phyloP scores from a whole-genome alignment of 30 jellyfish, hydroid and myxozoan genomes.

The Aurelia sp. region DNA sequence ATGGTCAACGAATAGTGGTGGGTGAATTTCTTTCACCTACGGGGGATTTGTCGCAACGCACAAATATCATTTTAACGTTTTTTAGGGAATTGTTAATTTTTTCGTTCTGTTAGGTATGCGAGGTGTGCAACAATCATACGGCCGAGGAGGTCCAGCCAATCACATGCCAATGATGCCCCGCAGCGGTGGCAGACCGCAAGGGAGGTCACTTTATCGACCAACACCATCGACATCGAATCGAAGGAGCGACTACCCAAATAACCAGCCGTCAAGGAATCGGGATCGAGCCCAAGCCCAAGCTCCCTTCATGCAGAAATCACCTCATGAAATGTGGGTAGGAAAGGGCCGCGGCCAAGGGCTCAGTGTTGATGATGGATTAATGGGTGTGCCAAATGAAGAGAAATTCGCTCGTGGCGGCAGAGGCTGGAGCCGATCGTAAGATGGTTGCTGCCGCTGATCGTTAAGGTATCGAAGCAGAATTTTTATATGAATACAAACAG shows the following conservation, averaged over 20 bases:
- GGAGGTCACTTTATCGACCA: constrained; percentile 65
- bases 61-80: background rate
- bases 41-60: too few species aligned
- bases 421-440: constrained; percentile 42
- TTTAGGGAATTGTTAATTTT: background rate
- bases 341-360: constrained; percentile 52
- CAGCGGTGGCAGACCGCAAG: constrained; percentile 57
- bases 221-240: constrained; percentile 41
- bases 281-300: constrained; percentile 8
- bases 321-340: constrained; percentile 63
- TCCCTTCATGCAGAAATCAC: constrained; percentile 9
- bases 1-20: too few species aligned
- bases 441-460: constrained; percentile 19
- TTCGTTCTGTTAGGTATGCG: background rate
- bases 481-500: constrained; percentile 16
- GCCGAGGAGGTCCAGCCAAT: constrained; percentile 80
- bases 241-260: constrained; percentile 5
- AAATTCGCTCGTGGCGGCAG: constrained; percentile 32
- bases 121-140: constrained; percentile 67
- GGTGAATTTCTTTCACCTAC: too few species aligned
- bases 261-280: constrained; percentile 4
- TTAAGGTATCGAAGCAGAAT: constrained; percentile 19
- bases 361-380: constrained; percentile 24
- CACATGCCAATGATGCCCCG: constrained; percentile 52
- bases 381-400: constrained; percentile 19